These are phyloP conservation scores for Oeneis ivallda DNA, from an alignment of 2,888 invertebrate genomes.

Conservation along the genomic window DNA sequence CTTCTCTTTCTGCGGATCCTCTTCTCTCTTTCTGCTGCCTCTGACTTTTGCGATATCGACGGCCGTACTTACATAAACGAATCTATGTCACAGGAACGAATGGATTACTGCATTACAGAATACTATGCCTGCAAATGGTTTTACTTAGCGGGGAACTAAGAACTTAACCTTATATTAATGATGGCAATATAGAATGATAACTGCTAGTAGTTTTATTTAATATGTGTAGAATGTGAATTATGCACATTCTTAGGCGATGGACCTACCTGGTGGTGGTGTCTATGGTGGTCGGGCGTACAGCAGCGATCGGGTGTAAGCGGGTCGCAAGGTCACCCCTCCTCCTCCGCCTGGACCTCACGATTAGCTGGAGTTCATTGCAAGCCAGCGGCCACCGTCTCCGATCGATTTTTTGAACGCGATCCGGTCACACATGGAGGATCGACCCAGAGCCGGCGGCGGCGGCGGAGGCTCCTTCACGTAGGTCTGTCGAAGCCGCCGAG, in stretches of 20 bases:
- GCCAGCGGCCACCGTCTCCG: conserved; percentile 49
- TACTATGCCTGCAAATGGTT: conserved; percentile 33
- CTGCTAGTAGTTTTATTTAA: conserved; percentile 3
- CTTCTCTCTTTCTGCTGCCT: conserved; percentile 45
- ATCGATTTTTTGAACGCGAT: conserved; percentile 50
- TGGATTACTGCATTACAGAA: conserved; percentile 48
- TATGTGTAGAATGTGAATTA: not conserved
- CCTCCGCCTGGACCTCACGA: conserved; percentile 48
- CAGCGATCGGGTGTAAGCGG: conserved; percentile 51
- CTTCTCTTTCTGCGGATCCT: conserved; percentile 42
- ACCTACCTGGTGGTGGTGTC: conserved; percentile 51
- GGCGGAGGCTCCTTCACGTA: conserved; percentile 52
- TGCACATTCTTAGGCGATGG: not conserved
- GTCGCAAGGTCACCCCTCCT: conserved; percentile 52
- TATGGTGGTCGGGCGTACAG: conserved; percentile 47
- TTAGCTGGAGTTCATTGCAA: conserved; percentile 58
- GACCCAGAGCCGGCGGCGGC: conserved; percentile 57
- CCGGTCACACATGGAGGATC: conserved; percentile 57
- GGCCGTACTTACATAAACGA: conserved; percentile 56
- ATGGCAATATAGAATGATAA: conserved; percentile 18
- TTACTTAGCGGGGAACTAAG: conserved; percentile 12
- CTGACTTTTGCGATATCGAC: conserved; percentile 50
- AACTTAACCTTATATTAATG: conserved; percentile 33
- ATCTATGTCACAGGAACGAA: conserved; percentile 47
- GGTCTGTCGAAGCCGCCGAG: conserved; percentile 56